Base-by-base conservation (phyloP, 2,113 vertebrate species). In the Hippoglossus stenolepis region DNA sequence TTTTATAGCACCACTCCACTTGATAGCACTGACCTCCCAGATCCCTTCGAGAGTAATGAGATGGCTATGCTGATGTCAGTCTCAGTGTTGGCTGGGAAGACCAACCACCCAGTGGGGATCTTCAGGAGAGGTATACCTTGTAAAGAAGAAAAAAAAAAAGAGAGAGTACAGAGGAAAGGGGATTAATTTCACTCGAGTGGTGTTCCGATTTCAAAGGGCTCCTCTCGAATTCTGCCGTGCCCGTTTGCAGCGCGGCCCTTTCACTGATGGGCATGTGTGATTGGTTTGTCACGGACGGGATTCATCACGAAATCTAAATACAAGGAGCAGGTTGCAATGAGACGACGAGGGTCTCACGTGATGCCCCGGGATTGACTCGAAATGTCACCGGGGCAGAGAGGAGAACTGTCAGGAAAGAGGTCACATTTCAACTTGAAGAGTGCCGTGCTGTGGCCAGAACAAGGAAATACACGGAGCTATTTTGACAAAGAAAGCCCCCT, bases 1-100 rank as follows among this genome's bases (percentile, higher is more conserved):
- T 93, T 94, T 92, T 93, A 92, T 93, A 90, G 88, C 88, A 85
- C 73, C 90, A 93, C 92, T 93, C 90, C 84, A 90, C 86, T 89
- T 90, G 92, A 93, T 93, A 91, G 90, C 80, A 81, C 85, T 89
- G 90, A 93, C 90, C 89, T 88, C 75, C 78, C 63, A 76, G 77
- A 87, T 87, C 86, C 85, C 85, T 77, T 35, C 58, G 90, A 82
- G 83, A 90, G 83, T 94, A 93, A 91, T 91, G 91, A 93, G 87
- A 91, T 90, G 76, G 85, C 84, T 83, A 85, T 28, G 26, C 80
- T 81, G 84, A 92, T 92, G 91, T 90, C 87, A 84, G 77, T 83
- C 87, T 87, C 77, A 74, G 74, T 81, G 80, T 80, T 88, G 73
- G 85, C 73, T 68, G 80, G 59, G 38, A 77, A 85, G 81, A 87